These are phyloP conservation scores for Neogobius melanostomus DNA, from an alignment of 2,113 vertebrate species.

Conservation along the genomic window DNA sequence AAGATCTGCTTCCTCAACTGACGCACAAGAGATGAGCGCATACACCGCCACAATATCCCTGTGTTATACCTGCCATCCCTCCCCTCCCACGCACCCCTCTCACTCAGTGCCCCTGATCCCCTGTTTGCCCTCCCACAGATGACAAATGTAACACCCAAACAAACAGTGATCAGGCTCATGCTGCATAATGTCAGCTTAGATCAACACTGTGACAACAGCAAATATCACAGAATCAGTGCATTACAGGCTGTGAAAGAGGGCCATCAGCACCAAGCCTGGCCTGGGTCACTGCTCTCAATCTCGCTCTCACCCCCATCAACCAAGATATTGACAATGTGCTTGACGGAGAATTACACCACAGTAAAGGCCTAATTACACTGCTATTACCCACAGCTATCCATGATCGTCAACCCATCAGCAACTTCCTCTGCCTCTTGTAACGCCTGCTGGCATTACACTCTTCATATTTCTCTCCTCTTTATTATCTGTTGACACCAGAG, in stretches of 20 bases:
- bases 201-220: constrained; percentile 70
- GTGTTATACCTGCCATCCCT: constrained; percentile 35
- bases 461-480: constrained; percentile 58
- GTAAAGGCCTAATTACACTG: constrained; percentile 78
- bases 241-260: constrained; percentile 44
- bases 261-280: constrained; percentile 58
- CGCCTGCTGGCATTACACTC: constrained; percentile 54
- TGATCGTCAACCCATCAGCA: constrained; percentile 73
- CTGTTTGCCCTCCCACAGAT: constrained; percentile 67
- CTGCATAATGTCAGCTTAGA: constrained; percentile 74
- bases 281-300: constrained; percentile 74
- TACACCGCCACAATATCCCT: not conserved
- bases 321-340: constrained; percentile 78
- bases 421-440: constrained; percentile 40
- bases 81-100: constrained; percentile 43
- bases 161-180: constrained; percentile 67
- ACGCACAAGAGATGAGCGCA: constrained; percentile 69
- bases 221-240: constrained; percentile 69
- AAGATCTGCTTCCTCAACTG: constrained; percentile 79
- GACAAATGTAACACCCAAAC: constrained; percentile 75
- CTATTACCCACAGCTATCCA: constrained; percentile 74
- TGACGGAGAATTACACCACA: constrained; percentile 77
- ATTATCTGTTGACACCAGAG: constrained; percentile 40
- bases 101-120: constrained; percentile 54
- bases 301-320: constrained; percentile 75